Conservation (phyloP, 2,888 invertebrate genomes). For the Nymphalis polychloros region DNA sequence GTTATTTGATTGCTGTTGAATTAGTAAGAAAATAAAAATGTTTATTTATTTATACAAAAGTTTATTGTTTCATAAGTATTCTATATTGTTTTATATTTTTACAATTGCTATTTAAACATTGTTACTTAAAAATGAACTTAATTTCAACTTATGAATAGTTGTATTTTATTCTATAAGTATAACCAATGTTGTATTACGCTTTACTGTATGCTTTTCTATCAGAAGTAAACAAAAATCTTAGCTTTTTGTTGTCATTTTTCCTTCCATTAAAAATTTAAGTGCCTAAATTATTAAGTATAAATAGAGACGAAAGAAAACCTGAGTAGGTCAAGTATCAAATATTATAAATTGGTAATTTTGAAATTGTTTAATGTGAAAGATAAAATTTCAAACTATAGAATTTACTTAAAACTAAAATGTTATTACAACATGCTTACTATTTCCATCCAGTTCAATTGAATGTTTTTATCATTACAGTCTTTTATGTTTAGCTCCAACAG, state of each 20-base stretch:
- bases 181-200: slow-evolving; percentile 32
- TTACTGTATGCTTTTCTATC: slow-evolving; percentile 45
- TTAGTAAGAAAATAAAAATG: slow-evolving; percentile 1
- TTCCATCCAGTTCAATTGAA: slow-evolving; percentile 49
- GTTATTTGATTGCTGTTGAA: slow-evolving; percentile 9
- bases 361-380: no score
- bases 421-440: slow-evolving; percentile 33
- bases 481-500: slow-evolving; percentile 42
- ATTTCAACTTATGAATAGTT: slow-evolving; percentile 24
- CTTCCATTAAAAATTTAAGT: not conserved
- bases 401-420: slow-evolving; percentile 30
- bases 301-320: not conserved
- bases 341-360: no score
- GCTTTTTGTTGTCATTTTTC: slow-evolving; percentile 6
- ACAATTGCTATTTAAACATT: slow-evolving; percentile 16
- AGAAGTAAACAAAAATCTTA: slow-evolving; percentile 27
- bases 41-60: slow-evolving; percentile 30
- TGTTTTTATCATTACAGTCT: slow-evolving; percentile 52
- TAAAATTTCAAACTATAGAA: slow-evolving; percentile 9
- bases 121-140: slow-evolving; percentile 29
- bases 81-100: slow-evolving; percentile 15
- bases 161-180: slow-evolving; percentile 14
- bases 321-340: no score
- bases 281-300: not conserved
- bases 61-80: slow-evolving; percentile 30